Conservation (phyloP, 2,113 vertebrate genomes). For the Phrynosoma platyrhinos region DNA sequence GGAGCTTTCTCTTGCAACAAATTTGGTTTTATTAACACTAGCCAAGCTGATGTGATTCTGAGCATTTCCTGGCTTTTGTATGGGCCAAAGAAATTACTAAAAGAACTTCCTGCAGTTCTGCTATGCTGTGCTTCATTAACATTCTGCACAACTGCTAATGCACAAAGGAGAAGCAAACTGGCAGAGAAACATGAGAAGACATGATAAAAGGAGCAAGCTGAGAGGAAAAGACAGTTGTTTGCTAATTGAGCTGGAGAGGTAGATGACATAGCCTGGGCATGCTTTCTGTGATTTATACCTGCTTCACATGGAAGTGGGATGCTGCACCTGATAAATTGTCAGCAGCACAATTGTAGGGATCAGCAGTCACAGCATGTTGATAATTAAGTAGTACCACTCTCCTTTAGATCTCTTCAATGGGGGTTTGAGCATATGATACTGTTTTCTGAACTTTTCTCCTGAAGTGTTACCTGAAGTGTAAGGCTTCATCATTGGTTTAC, state of each 20-base stretch:
- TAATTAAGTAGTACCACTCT: not conserved
- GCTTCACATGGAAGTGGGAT: fast-evolving
- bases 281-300: not conserved
- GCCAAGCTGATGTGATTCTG: not conserved
- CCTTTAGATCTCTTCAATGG: constrained; percentile 28
- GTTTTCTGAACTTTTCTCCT: constrained; percentile 6
- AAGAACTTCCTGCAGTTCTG: constrained; percentile 8
- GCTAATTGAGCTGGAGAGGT: constrained; percentile 39
- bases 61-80: not conserved
- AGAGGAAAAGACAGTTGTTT: constrained; percentile 39
- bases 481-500: not conserved
- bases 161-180: constrained; percentile 15
- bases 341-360: not conserved
- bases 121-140: not conserved
- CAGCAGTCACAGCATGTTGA: constrained; percentile 1
- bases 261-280: constrained; percentile 29
- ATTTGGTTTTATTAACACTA: not conserved
- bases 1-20: not conserved
- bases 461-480: not conserved
- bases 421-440: not conserved
- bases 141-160: constrained; percentile 16
- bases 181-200: constrained; percentile 43
- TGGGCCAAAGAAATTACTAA: not conserved
- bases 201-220: constrained; percentile 37
- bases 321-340: constrained; percentile 2